Conservation (phyloP, 2,797 vertebrate species). For the Darevskia mixta region DNA sequence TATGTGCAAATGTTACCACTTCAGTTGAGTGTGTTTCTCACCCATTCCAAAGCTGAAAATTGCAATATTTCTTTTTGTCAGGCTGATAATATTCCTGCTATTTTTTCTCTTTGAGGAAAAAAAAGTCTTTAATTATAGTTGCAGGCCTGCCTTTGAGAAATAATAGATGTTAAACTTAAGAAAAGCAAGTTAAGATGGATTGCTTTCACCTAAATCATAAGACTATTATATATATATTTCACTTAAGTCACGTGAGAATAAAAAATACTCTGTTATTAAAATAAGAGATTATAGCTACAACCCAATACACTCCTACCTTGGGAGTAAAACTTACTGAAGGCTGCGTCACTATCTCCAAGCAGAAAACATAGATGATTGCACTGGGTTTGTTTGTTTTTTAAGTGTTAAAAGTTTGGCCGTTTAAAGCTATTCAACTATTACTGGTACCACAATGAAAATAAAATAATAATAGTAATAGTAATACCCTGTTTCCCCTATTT, state of each 20-base stretch:
- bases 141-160: background rate
- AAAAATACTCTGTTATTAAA: background rate
- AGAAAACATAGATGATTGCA: too few species aligned
- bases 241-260: background rate
- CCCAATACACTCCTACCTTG: too few species aligned
- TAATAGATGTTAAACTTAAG: conserved; percentile 17
- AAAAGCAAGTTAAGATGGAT: conserved; percentile 15
- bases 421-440: too few species aligned
- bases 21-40: background rate
- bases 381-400: too few species aligned
- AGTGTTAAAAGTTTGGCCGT: too few species aligned
- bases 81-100: conserved; percentile 21
- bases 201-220: conserved; percentile 10
- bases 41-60: conserved; percentile 50
- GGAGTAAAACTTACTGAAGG: too few species aligned
- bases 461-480: too few species aligned
- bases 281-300: too few species aligned
- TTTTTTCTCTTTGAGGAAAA: background rate
- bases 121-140: conserved; percentile 39
- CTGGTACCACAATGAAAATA: too few species aligned
- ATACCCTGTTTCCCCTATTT: too few species aligned
- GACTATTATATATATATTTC: background rate
- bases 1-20: conserved; percentile 31
- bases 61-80: conserved; percentile 18
- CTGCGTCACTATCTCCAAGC: too few species aligned